These are phyloP conservation scores for Hyla sarda DNA, from an alignment of 2,113 vertebrate genomes.

Conservation along the genomic window DNA sequence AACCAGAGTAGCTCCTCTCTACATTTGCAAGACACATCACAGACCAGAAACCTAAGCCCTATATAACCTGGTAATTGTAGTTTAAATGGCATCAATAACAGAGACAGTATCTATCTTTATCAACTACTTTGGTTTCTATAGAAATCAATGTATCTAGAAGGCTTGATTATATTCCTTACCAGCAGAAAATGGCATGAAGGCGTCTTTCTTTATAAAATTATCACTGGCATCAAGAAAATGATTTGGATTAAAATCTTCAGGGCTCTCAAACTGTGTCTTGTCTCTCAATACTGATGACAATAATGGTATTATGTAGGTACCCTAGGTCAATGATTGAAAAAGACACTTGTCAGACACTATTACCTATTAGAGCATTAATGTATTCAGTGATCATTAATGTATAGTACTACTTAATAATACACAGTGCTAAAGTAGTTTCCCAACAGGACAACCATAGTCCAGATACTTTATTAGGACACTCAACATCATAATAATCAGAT, in stretches of 20 bases:
- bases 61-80: no score
- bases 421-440: background rate
- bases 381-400: background rate
- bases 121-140: background rate
- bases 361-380: background rate
- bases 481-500: no score
- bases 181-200: constrained; percentile 77
- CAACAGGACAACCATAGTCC: background rate
- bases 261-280: constrained; percentile 69
- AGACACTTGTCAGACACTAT: background rate
- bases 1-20: no score
- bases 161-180: constrained; percentile 56
- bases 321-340: constrained; percentile 64
- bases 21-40: no score
- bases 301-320: constrained; percentile 70
- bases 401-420: background rate
- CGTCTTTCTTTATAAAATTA: constrained; percentile 73
- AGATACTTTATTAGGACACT: background rate
- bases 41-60: no score
- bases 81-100: background rate
- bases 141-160: background rate
- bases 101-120: background rate
- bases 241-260: constrained; percentile 55
- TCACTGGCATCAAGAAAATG: constrained; percentile 71
- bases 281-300: constrained; percentile 71